Evolutionary conservation across 2,113 vertebrate genomes (phyloP).

Genomic region (Orycteropus afer): DNA sequence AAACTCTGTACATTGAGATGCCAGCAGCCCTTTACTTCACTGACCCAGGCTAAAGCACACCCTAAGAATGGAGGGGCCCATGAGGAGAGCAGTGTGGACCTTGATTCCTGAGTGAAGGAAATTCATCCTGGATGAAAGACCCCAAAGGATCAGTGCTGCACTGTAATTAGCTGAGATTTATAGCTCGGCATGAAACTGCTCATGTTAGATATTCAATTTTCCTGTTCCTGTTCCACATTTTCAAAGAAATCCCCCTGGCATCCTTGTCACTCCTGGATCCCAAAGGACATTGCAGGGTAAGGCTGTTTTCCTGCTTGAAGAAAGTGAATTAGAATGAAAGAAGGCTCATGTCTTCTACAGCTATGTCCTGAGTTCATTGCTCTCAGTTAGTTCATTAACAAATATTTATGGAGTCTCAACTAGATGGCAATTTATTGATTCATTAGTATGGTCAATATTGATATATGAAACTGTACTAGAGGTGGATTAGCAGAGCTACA

Average conservation of each 20-base stretch:
- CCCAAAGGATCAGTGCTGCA: not conserved
- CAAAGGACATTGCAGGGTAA: slow-evolving; percentile 17
- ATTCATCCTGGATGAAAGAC: not conserved
- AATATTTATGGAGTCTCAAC: not conserved
- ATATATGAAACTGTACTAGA: not conserved
- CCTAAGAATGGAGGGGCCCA: not conserved
- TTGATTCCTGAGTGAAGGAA: not conserved
- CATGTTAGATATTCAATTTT: slow-evolving; percentile 39
- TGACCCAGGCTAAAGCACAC: not conserved
- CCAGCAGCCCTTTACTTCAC: not conserved
- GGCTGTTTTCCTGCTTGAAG: not conserved
- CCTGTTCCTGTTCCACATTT: not conserved
- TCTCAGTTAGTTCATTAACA: not conserved
- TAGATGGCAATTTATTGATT: not conserved
- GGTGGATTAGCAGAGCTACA: not conserved
- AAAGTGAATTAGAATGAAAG: not conserved
- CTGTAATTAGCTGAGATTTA: slow-evolving; percentile 50
- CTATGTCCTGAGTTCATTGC: not conserved
- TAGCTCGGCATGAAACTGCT: slow-evolving; percentile 2
- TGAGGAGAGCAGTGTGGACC: not conserved
- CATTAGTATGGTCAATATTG: not conserved
- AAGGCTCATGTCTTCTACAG: not conserved
- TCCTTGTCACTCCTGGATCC: not conserved
- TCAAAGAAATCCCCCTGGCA: slow-evolving; percentile 13
- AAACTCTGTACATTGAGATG: slow-evolving; percentile 15